Percentiles rank a stretch among this genome's conserved stretches.
Conservation (phyloP, 2,797 vertebrate species). For the Dipus sagitta region DNA sequence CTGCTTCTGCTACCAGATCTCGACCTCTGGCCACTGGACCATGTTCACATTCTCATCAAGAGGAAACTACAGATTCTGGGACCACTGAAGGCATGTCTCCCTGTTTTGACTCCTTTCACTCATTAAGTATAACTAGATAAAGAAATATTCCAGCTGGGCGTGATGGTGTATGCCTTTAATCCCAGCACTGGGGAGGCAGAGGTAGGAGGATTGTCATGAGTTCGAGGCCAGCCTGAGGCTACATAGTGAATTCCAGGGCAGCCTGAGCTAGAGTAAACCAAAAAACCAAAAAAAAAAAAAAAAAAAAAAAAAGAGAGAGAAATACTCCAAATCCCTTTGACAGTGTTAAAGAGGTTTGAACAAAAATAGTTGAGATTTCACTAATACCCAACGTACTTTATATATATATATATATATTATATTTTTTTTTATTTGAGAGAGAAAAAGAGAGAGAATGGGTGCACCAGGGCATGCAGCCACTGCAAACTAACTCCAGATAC, state of each 20-base stretch:
- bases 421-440: too few species aligned
- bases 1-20: constrained; percentile 80
- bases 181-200: too few species aligned
- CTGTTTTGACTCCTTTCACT: constrained; percentile 83
- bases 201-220: too few species aligned
- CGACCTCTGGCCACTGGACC: constrained; percentile 63
- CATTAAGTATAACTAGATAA: constrained; percentile 79
- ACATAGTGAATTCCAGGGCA: too few species aligned
- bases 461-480: too few species aligned
- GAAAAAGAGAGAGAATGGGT: too few species aligned
- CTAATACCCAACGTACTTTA: constrained; percentile 84
- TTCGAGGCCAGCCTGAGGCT: too few species aligned
- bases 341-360: constrained; percentile 89
- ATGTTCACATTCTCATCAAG: constrained; percentile 78
- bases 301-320: constrained; percentile 61
- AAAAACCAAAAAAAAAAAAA: not conserved
- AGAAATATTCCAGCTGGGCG: too few species aligned
- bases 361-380: constrained; percentile 89
- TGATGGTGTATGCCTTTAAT: too few species aligned
- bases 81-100: constrained; percentile 81
- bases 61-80: constrained; percentile 80
- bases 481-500: too few species aligned
- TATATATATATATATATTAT: too few species aligned
- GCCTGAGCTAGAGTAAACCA: too few species aligned
- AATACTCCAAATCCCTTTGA: constrained; percentile 83